phyloP scores from a whole-genome alignment of 1,140 invertebrate species.

The Macrotrachela quadricornifera region DNA sequence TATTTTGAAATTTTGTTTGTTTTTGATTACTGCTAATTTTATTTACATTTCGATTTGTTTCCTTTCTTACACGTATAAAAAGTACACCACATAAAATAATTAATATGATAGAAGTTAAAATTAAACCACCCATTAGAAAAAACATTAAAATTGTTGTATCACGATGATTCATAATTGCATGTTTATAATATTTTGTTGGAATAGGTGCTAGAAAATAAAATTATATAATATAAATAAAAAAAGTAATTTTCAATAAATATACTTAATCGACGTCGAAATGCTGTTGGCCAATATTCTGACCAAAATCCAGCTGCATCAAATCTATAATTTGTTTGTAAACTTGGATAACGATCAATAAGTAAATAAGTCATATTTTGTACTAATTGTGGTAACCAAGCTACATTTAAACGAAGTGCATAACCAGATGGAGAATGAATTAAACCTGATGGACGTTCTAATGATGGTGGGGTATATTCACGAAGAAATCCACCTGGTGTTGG shows the following conservation, averaged over 20 bases:
- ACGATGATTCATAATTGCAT: not conserved
- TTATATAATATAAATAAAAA: not conserved
- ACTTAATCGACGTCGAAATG: too few species aligned
- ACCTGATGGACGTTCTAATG: not conserved
- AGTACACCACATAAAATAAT: too few species aligned
- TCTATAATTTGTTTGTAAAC: not conserved
- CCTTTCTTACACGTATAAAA: too few species aligned
- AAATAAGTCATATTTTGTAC: conserved; percentile 8
- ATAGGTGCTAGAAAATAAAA: not conserved
- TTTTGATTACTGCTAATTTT: too few species aligned
- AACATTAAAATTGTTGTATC: not conserved
- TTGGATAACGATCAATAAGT: not conserved
- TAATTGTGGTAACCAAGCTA: conserved; percentile 1
- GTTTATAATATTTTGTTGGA: not conserved
- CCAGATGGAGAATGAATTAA: too few species aligned
- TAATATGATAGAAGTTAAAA: too few species aligned
- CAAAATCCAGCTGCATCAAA: conserved; percentile 8
- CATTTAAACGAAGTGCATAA: conserved; percentile 1
- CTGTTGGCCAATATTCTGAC: conserved; percentile 4
- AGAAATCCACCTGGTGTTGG: conserved; percentile 7
- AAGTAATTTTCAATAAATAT: too few species aligned
- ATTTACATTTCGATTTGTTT: too few species aligned
- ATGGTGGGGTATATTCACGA: conserved; percentile 1
- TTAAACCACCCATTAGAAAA: too few species aligned
- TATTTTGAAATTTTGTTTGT: too few species aligned